phyloP scores from a whole-genome alignment of 2,797 vertebrate genomes.

The Alfaro cultratus region DNA sequence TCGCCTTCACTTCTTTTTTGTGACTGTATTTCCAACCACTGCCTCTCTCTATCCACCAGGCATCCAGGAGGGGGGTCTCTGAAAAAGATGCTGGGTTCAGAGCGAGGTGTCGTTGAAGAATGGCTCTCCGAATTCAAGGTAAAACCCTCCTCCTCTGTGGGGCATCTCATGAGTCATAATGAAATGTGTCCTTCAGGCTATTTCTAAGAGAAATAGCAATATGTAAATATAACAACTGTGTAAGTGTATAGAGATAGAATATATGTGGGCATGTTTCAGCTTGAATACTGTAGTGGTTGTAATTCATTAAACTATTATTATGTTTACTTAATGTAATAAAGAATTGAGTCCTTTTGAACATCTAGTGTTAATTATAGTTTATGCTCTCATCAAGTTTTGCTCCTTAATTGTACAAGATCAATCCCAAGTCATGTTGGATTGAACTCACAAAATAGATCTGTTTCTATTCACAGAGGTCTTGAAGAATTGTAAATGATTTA shows the following conservation, averaged over 20 bases:
- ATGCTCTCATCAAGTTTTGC: too few species aligned
- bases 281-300: conserved; percentile 16
- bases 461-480: too few species aligned
- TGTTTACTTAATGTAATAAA: conserved; percentile 1
- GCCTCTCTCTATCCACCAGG: conserved; percentile 39
- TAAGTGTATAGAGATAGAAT: not conserved
- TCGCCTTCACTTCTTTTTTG: conserved; percentile 5
- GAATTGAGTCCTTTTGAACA: not conserved
- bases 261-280: conserved; percentile 15
- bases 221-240: not conserved
- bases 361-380: not conserved
- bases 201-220: conserved; percentile 10
- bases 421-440: not conserved
- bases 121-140: conserved; percentile 99
- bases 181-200: conserved; percentile 56
- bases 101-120: conserved; percentile 95
- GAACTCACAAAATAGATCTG: too few species aligned
- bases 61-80: conserved; percentile 74
- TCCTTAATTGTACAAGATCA: not conserved
- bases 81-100: conserved; percentile 94
- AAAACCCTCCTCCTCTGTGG: conserved; percentile 40
- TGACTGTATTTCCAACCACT: not conserved
- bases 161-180: conserved; percentile 23
- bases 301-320: conserved; percentile 8
- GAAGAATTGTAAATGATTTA: too few species aligned